These are phyloP conservation scores for Pyrrhia umbra DNA, from an alignment of 2,888 invertebrate species.

Conservation along the genomic window DNA sequence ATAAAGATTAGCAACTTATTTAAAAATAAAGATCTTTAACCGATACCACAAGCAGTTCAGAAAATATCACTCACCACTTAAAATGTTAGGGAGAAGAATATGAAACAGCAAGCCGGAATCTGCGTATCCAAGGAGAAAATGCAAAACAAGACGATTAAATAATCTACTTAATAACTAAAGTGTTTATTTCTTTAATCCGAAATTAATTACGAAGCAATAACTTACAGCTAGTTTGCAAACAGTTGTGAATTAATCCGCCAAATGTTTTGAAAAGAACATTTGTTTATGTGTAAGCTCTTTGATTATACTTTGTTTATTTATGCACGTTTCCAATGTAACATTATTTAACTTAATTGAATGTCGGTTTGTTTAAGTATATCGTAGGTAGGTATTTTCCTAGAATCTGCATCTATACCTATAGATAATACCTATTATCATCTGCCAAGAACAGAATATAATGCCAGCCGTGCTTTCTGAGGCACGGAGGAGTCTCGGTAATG, in stretches of 20 bases:
- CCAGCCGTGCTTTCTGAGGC: no score
- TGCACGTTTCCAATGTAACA: not conserved
- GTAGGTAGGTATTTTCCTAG: not conserved
- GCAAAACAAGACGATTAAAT: not conserved
- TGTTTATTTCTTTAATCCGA: conserved; percentile 12
- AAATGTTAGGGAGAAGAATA: not conserved
- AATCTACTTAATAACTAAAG: not conserved
- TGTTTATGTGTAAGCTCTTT: not conserved
- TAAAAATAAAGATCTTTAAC: no score
- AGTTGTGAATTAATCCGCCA: conserved; percentile 5
- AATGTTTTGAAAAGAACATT: conserved; percentile 27
- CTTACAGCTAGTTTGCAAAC: conserved; percentile 9
- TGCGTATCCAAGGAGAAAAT: not conserved
- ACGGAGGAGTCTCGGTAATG: no score
- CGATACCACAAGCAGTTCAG: no score
- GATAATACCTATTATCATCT: no score
- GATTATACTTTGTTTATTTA: not conserved
- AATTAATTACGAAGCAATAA: conserved; percentile 1
- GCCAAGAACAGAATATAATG: no score
- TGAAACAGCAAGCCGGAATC: not conserved
- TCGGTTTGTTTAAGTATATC: not conserved
- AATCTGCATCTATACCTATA: no score
- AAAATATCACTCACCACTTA: no score
- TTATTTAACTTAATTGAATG: no score
- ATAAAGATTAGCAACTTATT: no score